Evolutionary conservation across 2,113 vertebrate species (phyloP), one percentile per base, ranked within the genome.

Genomic region (Xenopus borealis): DNA sequence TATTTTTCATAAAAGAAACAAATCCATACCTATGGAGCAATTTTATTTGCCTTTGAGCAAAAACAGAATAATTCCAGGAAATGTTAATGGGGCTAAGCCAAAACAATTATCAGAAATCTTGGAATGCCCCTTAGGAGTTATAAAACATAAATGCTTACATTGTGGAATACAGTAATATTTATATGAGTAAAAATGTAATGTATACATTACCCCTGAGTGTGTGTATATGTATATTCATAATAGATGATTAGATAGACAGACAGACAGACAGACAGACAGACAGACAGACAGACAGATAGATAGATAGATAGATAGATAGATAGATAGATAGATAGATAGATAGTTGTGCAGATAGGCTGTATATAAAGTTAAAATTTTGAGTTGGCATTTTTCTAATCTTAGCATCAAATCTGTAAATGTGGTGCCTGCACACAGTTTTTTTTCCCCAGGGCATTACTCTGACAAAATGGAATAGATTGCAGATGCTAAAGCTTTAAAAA

Each of bases 11-110:
- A 27, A 12, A 10, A 61, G 10, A 23, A 12, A 23, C 58, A 61
- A 27, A 61, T 61, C 10, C 14, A 14, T 61, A 61, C 58, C 20
- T 61, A 27, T 27, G 23, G 23, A 27, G 23, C 23, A 27, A 27
- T 61, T 61, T 23, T 61, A 23, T 61, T 23, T 61, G 20, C 20
- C 58, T 27, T 3, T 61, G 18, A 58, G 55, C 18, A 58, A 58
- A 58, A 58, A 58, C 58, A 10, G 58, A 10, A 61, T 23, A 61
- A 61, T 61, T 61, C 20, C 58, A 61, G 58, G 58, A 61, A 61
- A 61, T 61, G 58, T 61, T 61, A 61, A 23, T 12, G 20, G 58
- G 58, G 13, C 19, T 27, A 23, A 20, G 58, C 20, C 58, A 61
- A 20, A 61, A 23, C 58, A 61, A 23, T 61, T 27, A 61, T 16